Base-by-base conservation (phyloP, 2,113 vertebrate species). In the Cheirogaleus medius region DNA sequence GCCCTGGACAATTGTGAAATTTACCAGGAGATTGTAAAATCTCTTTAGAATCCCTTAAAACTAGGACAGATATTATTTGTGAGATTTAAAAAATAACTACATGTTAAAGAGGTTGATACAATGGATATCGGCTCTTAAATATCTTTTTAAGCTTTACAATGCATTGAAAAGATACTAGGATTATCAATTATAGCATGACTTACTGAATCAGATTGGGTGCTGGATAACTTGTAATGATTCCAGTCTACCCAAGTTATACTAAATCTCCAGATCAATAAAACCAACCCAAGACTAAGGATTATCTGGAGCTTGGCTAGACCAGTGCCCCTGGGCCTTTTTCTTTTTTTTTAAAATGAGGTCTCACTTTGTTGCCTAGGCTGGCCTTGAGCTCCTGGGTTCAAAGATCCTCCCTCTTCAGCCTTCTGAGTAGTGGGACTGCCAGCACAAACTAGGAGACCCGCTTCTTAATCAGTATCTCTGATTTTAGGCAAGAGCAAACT, bases 221-320 rank as follows among this genome's bases (percentile, higher is more conserved):
- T 54, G 34, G 37, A 56, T 88, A 54, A 87, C 47, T 21, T 68
- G 64, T 54, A 76, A 77, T 77, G 71, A 86, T 29, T 90, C 25
- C 20, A 34, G 8, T 92, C 29, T 74, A 63, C 13, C 5, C 6
- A 56, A 76, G 39, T n/a, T 71, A 49, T 60, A 20, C 25, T 76
- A 74, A 73, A 56, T 76, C 32, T 80, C 91, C 34, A 56, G 39
- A 12, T 81, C n/a, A 87, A 85, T 18, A 91, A 93, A 95, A 91
- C 54, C n/a, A 93, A 27, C 3, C 32, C 4, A 64, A 82, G 68
- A 86, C 25, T 73, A 90, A 90, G 37, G 60, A 95, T 77, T 81
- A 74, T 60, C 39, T 34, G 63, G 64, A 60, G 49, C 2, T 14
- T 60, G 25, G 81, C 52, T 68, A 78, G 49, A 64, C n/a, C 49